Conservation (phyloP, 1,140 invertebrate genomes). For the Phymastichus coffea region DNA sequence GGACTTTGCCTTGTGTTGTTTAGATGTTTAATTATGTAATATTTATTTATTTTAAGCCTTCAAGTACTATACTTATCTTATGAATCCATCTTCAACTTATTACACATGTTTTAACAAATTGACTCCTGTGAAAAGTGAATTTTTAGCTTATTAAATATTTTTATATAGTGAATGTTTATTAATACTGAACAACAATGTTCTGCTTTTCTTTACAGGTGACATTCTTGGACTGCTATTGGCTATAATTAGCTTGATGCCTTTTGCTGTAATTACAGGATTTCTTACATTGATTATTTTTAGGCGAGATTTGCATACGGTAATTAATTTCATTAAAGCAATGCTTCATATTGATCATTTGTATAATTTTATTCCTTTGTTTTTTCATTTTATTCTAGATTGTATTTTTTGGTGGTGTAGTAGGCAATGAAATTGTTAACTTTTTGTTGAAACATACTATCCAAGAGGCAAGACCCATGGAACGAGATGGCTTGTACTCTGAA, state of each 20-base stretch:
- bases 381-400: constrained; percentile 68
- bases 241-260: constrained; percentile 77
- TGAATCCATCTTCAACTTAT: too few relatives aligned
- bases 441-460: constrained; percentile 80
- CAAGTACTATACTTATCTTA: too few relatives aligned
- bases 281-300: constrained; percentile 83
- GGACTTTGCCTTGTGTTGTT: too few relatives aligned
- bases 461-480: constrained; percentile 73
- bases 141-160: too few relatives aligned
- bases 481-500: constrained; percentile 73
- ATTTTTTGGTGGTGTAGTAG: constrained; percentile 77
- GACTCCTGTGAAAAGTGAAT: too few relatives aligned
- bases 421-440: constrained; percentile 81
- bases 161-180: too few relatives aligned
- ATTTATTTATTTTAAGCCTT: too few relatives aligned
- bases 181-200: too few relatives aligned
- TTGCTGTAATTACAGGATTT: constrained; percentile 81
- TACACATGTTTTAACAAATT: too few relatives aligned
- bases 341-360: neutral
- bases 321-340: constrained; percentile 39
- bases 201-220: constrained; percentile 45
- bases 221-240: constrained; percentile 57
- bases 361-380: neutral
- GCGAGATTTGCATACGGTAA: constrained; percentile 88
- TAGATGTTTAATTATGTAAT: too few relatives aligned